Evolutionary conservation across 2,888 invertebrate species (phyloP), one percentile per base, ranked within the genome.

Genomic region (Cephus nigrinus): DNA sequence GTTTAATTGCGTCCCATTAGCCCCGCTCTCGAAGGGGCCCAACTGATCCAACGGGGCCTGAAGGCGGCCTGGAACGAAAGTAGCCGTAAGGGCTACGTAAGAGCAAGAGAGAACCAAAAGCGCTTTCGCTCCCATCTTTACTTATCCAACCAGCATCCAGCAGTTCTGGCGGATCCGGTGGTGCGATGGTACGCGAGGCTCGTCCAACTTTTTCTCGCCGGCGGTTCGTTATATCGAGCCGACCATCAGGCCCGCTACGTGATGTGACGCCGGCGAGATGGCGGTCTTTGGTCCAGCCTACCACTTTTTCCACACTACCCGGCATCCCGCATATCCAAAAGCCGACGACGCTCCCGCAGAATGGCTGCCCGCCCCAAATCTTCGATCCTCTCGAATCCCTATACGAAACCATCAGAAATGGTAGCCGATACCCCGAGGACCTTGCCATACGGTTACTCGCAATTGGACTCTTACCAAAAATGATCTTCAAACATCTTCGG

Each of bases 1-100:
- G 86, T 91, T 91, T 91, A 91, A 91, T 91, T 91, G 91, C 91
- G 89, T 89, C 90, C 91, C 91, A 91, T 91, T 91, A 91, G 91
- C 89, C 87, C 88, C 86, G 84, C 84, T 84, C 81, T 75, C 77
- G 69, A 69, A 68, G 35, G 69, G 69, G 75, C 30, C 68, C 77
- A 23, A 31, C 33, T 30, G 75, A 23, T 33, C 76, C 78, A 73
- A 35, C 78, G 78, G 73, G 75, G 78, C 75, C 74, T 82, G 86
- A 84, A 84, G 82, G 84, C 84, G 81, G 80, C 82, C 84, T 80
- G 84, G 82, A 87, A 87, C 85, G 84, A 84, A 84, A 85, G 85
- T 82, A 80, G 82, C 75, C 75, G 78, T 32, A 33, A 32, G 71
- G 71, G 33, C 32, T 33, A 23, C 32, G 15, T 9, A 23, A 31